These are phyloP conservation scores for Cephus cinctus DNA, from an alignment of 1,140 invertebrate genomes.

Conservation along the genomic window DNA sequence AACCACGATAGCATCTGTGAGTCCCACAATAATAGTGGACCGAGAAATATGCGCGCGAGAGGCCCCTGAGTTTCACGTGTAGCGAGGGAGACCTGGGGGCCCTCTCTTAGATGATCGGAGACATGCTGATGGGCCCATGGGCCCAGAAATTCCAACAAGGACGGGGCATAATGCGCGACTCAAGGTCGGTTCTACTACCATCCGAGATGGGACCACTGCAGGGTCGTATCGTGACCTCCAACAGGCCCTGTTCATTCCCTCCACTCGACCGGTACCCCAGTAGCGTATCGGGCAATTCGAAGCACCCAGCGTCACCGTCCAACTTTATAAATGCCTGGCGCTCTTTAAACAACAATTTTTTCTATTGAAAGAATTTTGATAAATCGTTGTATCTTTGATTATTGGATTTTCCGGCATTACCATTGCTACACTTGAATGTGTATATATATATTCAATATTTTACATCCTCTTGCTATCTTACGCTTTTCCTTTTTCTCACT, in stretches of 20 bases:
- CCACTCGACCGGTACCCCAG: not conserved
- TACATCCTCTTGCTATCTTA: too few species aligned
- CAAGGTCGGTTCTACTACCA: slow-evolving; percentile 57
- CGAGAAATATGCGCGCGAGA: slow-evolving; percentile 36
- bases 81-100: slow-evolving; percentile 3
- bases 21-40: slow-evolving; percentile 32
- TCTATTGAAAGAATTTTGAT: too few species aligned
- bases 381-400: too few species aligned
- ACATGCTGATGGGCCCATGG: slow-evolving; percentile 43
- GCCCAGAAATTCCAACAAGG: slow-evolving; percentile 56
- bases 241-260: slow-evolving; percentile 18
- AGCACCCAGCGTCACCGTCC: too few species aligned
- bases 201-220: slow-evolving; percentile 40
- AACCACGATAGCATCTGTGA: slow-evolving; percentile 16
- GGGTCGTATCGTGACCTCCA: slow-evolving; percentile 44
- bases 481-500: too few species aligned
- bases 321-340: too few species aligned
- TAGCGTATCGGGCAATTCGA: too few species aligned
- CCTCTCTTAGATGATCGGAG: slow-evolving; percentile 36
- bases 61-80: slow-evolving; percentile 15
- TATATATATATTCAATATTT: too few species aligned
- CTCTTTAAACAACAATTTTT: too few species aligned
- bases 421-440: too few species aligned
- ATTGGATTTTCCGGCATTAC: too few species aligned
- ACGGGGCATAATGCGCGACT: slow-evolving; percentile 52